Evolutionary conservation across 2,797 vertebrate genomes (phyloP).

Genomic region (Tamandua tetradactyla): DNA sequence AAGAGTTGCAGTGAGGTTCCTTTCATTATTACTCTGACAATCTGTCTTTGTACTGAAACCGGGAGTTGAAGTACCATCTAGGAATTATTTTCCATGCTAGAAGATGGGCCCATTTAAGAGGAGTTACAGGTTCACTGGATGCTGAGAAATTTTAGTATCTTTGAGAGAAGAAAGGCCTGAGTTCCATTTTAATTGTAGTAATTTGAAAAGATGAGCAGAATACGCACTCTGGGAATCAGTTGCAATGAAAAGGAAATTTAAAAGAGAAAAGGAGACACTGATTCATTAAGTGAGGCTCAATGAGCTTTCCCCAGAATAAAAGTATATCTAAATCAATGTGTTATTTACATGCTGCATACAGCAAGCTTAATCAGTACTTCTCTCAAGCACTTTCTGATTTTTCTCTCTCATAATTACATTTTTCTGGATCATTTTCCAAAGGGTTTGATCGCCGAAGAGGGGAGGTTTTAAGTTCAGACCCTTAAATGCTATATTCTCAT

Average conservation of each 20-base stretch:
- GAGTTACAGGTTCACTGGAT: constrained; percentile 61
- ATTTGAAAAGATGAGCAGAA: neutral
- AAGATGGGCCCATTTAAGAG: constrained; percentile 70
- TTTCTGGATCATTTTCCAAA: neutral
- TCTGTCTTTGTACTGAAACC: constrained; percentile 79
- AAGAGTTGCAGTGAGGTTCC: constrained; percentile 77
- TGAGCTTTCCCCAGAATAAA: neutral
- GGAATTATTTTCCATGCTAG: constrained; percentile 71
- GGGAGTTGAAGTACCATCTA: constrained; percentile 75
- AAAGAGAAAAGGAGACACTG: neutral
- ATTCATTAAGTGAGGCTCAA: neutral
- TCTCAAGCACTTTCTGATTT: neutral
- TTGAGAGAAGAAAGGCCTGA: neutral
- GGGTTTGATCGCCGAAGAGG: neutral
- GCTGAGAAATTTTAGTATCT: constrained; percentile 57
- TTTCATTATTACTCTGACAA: constrained; percentile 84
- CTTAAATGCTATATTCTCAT: neutral
- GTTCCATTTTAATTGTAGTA: constrained; percentile 44
- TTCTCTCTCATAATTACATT: neutral
- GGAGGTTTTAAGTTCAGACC: neutral
- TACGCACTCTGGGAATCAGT: neutral
- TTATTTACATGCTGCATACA: neutral
- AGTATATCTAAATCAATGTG: neutral
- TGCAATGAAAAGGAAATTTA: constrained; percentile 40
- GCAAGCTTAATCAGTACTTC: neutral